These are phyloP conservation scores for Troilus luridus DNA, from an alignment of 2,888 invertebrate species.

Conservation along the genomic window DNA sequence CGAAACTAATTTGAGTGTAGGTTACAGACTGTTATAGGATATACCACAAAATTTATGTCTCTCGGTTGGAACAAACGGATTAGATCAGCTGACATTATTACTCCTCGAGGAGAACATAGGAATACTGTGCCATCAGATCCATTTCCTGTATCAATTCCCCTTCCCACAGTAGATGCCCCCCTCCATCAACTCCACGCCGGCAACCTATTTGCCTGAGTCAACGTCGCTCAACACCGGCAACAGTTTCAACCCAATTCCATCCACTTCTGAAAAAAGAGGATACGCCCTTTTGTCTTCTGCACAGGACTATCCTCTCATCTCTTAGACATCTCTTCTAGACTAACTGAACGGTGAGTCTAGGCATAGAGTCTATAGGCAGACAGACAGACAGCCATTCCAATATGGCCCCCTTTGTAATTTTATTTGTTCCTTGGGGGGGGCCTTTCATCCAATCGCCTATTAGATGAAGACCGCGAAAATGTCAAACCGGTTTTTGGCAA, in stretches of 20 bases:
- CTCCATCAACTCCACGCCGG: background rate
- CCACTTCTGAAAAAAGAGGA: background rate
- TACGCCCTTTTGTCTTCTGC: background rate
- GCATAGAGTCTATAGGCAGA: background rate
- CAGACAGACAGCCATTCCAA: slow-evolving; percentile 49
- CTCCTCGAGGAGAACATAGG: background rate
- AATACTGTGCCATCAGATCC: background rate
- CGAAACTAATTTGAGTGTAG: too few species aligned
- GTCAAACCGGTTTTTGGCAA: slow-evolving; percentile 7
- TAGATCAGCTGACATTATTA: background rate
- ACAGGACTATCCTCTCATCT: too few species aligned
- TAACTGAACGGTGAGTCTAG: slow-evolving; percentile 14
- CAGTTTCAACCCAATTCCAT: background rate
- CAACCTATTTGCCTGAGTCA: background rate
- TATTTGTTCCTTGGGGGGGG: background rate
- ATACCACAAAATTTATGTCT: too few species aligned
- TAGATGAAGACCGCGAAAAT: slow-evolving; percentile 48
- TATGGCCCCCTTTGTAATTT: slow-evolving; percentile 48
- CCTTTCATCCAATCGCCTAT: background rate
- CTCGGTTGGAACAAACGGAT: too few species aligned
- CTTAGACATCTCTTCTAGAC: background rate
- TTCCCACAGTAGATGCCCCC: background rate
- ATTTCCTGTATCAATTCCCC: slow-evolving; percentile 22
- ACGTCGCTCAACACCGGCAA: background rate
- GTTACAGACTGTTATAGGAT: too few species aligned